A percentile compares a stretch with the other conserved stretches of the same genome.
These are phyloP conservation scores for Myrmecophaga tridactyla DNA, from an alignment of 2,113 vertebrate species.

Conservation along the genomic window DNA sequence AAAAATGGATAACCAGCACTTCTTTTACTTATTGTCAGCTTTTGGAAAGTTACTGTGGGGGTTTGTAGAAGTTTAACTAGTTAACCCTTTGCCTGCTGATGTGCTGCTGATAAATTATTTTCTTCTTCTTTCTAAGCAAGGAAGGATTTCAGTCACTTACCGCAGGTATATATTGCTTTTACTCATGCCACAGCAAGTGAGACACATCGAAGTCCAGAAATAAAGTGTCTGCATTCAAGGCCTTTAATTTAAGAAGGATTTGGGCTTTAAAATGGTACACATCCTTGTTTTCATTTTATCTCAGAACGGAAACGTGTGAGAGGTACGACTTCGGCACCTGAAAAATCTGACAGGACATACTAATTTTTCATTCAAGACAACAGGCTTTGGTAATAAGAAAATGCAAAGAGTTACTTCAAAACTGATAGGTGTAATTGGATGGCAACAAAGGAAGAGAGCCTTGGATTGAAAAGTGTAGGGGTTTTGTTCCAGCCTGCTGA, in stretches of 20 bases:
- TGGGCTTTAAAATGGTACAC: slow-evolving; percentile 63
- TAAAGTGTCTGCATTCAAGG: slow-evolving; percentile 47
- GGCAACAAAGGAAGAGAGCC: slow-evolving; percentile 77
- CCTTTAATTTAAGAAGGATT: slow-evolving; percentile 67
- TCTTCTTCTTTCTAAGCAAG: neutral
- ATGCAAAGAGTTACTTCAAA: slow-evolving; percentile 73
- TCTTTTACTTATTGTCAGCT: slow-evolving; percentile 90
- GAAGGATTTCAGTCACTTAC: slow-evolving; percentile 72
- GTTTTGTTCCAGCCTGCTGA: slow-evolving; percentile 57
- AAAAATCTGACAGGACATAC: slow-evolving; percentile 61
- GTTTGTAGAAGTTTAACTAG: slow-evolving; percentile 88
- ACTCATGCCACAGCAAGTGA: slow-evolving; percentile 28
- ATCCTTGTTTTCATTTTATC: slow-evolving; percentile 70
- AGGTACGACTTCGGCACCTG: slow-evolving; percentile 70
- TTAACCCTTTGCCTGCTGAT: slow-evolving; percentile 84
- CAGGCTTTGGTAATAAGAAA: slow-evolving; percentile 70
- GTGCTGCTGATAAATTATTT: neutral
- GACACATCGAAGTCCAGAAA: slow-evolving; percentile 18
- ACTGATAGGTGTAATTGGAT: slow-evolving; percentile 59
- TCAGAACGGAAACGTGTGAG: slow-evolving; percentile 75
- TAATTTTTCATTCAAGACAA: slow-evolving; percentile 64
- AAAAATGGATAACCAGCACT: slow-evolving; percentile 91
- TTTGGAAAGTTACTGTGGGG: slow-evolving; percentile 86
- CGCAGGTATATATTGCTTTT: slow-evolving; percentile 81
- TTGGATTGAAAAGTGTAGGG: slow-evolving; percentile 72